These are phyloP conservation scores for Colletes gigas DNA, from an alignment of 1,140 invertebrate genomes.

Conservation along the genomic window DNA sequence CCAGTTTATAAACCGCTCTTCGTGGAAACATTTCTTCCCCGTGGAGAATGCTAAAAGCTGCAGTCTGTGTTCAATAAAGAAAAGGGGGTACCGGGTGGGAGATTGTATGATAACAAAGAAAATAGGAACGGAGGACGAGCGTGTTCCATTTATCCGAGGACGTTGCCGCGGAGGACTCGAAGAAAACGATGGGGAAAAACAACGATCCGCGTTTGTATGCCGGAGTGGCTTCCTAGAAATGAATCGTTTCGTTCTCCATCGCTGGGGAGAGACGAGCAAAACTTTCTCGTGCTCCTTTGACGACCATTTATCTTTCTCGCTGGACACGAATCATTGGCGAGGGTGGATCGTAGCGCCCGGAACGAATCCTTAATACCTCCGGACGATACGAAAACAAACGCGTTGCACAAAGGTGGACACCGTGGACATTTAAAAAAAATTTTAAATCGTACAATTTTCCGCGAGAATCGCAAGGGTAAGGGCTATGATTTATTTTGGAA, in stretches of 20 bases:
- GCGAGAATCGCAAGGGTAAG: too few species aligned
- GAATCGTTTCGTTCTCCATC: conserved; percentile 54
- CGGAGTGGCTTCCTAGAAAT: conserved; percentile 49
- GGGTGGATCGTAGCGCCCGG: conserved; percentile 35
- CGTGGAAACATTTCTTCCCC: conserved; percentile 1
- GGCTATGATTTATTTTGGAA: too few species aligned
- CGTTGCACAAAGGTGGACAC: too few species aligned
- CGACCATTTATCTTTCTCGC: conserved; percentile 60
- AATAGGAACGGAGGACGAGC: conserved; percentile 41
- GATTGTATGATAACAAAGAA: conserved; percentile 57
- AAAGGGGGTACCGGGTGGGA: conserved; percentile 26
- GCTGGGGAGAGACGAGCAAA: conserved; percentile 19
- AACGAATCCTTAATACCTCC: conserved; percentile 49
- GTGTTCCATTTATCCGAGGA: conserved; percentile 58
- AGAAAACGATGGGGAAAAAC: not conserved
- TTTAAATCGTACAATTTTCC: too few species aligned
- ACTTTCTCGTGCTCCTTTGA: conserved; percentile 51
- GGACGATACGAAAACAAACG: not conserved
- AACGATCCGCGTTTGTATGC: conserved; percentile 24
- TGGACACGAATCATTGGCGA: conserved; percentile 44
- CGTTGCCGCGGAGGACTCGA: conserved; percentile 35
- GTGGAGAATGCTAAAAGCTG: not conserved
- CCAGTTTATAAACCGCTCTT: conserved; percentile 30
- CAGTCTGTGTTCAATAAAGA: conserved; percentile 22
- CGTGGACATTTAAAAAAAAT: too few species aligned